These are phyloP conservation scores for Sipha maydis DNA, from an alignment of 2,888 invertebrate genomes.

Conservation along the genomic window DNA sequence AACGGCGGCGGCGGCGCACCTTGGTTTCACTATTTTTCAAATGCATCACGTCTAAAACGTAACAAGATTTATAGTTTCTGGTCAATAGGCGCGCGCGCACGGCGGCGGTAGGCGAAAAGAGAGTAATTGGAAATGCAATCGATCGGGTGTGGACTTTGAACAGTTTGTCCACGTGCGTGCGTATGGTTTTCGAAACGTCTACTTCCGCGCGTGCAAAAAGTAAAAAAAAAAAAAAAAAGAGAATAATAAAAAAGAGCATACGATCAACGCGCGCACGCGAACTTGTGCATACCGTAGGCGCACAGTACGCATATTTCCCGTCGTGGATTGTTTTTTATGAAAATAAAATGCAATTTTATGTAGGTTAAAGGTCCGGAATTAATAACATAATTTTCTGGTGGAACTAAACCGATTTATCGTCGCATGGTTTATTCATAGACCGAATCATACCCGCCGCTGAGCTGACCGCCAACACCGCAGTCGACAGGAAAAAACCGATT, in stretches of 20 bases:
- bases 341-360: constrained; percentile 3
- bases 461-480: neutral
- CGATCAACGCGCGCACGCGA: neutral
- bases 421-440: constrained; percentile 39
- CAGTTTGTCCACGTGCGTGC: neutral
- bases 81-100: constrained; percentile 43
- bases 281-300: neutral
- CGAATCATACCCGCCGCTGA: neutral
- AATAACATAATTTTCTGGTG: constrained; percentile 30
- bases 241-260: too few relatives aligned
- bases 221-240: too few relatives aligned
- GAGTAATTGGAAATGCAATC: constrained; percentile 56
- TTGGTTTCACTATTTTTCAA: constrained; percentile 52
- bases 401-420: constrained; percentile 49
- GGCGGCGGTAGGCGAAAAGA: constrained; percentile 20
- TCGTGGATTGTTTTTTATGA: neutral
- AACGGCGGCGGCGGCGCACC: constrained; percentile 1
- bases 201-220: neutral
- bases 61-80: constrained; percentile 59
- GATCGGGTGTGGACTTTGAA: constrained; percentile 33
- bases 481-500: constrained; percentile 15
- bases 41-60: constrained; percentile 54
- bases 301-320: neutral
- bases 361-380: constrained; percentile 44
- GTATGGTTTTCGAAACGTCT: constrained; percentile 27